These are phyloP conservation scores for Rhizoglyphus robini DNA, from an alignment of 1,140 invertebrate genomes.

Conservation along the genomic window DNA sequence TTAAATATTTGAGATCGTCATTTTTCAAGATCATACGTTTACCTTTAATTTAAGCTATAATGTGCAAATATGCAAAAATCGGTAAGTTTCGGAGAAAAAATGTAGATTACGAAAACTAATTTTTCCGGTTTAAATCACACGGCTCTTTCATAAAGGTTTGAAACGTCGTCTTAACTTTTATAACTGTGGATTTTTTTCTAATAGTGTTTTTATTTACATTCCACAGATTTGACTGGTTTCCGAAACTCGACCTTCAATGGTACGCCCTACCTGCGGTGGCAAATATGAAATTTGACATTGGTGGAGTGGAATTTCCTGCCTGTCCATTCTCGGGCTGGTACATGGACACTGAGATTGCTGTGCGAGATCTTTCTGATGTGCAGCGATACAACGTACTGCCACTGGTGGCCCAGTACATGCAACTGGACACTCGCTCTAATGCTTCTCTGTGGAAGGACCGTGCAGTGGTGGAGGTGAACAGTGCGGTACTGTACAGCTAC, in stretches of 20 bases:
- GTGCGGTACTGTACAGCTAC: constrained; percentile 81
- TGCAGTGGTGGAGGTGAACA: constrained; percentile 73
- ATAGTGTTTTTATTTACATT: no score
- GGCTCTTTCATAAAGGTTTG: no score
- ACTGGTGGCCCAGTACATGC: constrained; percentile 73
- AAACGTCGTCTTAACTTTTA: no score
- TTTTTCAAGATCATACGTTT: no score
- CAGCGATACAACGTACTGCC: constrained; percentile 74
- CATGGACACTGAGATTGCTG: constrained; percentile 89
- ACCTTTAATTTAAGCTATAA: no score
- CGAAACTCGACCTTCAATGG: constrained; percentile 68
- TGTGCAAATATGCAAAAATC: no score
- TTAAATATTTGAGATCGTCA: no score
- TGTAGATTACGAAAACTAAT: no score
- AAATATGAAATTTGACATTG: constrained; percentile 82
- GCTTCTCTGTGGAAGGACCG: constrained; percentile 83
- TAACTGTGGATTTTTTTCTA: no score
- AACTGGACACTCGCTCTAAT: constrained; percentile 64
- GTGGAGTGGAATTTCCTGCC: constrained; percentile 83
- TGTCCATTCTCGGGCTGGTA: constrained; percentile 94
- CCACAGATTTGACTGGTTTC: constrained; percentile 79
- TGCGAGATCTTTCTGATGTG: constrained; percentile 71
- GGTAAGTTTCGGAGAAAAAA: no score
- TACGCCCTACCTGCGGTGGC: constrained; percentile 73
- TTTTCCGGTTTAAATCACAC: no score